Evolutionary conservation across 2,113 vertebrate species (phyloP).

Genomic region (Sturnus vulgaris): DNA sequence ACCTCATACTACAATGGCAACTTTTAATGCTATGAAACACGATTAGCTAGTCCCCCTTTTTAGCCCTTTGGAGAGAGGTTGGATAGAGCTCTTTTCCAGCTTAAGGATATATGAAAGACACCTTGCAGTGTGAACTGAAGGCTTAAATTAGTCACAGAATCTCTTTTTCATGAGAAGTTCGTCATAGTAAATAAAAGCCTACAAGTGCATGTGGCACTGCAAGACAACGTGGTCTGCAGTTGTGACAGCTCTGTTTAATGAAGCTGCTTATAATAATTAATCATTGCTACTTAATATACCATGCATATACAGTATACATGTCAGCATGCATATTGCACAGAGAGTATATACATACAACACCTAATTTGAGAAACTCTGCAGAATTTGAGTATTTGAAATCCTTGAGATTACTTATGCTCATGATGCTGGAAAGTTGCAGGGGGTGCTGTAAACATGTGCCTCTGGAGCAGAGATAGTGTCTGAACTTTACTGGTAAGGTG

Average conservation of each 20-base stretch:
- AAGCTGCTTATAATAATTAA: not conserved
- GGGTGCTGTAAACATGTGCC: not conserved
- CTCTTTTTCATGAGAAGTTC: not conserved
- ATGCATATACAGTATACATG: not conserved
- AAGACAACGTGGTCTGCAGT: not conserved
- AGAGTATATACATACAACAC: no score
- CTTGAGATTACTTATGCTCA: not conserved
- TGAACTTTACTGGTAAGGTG: not conserved
- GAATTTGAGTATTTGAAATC: not conserved
- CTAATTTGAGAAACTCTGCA: not conserved
- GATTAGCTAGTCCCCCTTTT: not conserved
- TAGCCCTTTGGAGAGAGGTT: not conserved
- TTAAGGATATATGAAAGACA: not conserved
- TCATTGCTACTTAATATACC: not conserved
- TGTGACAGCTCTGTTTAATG: not conserved
- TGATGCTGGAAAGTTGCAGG: not conserved
- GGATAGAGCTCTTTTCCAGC: not conserved
- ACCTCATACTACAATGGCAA: not conserved
- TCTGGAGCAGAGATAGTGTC: no score
- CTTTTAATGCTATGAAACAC: not conserved
- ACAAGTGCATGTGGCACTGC: not conserved
- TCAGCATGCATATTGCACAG: not conserved
- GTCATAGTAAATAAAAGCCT: not conserved
- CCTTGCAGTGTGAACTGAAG: not conserved
- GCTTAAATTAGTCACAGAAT: not conserved